phyloP scores from a whole-genome alignment of 1,140 invertebrate genomes.

The Neodiprion virginianus region DNA sequence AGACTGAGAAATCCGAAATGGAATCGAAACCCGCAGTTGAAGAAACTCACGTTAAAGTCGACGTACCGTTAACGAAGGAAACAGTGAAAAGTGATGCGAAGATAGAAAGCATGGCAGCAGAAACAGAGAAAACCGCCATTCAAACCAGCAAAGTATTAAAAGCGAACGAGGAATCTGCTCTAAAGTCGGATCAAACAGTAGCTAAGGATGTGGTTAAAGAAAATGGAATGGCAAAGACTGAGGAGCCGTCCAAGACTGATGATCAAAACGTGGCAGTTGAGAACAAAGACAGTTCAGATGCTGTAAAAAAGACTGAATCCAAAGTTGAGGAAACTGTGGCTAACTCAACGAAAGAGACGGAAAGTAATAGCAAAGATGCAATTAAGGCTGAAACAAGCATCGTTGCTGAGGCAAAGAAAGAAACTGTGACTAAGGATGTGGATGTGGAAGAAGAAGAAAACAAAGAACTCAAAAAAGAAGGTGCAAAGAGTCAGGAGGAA shows the following conservation, averaged over 20 bases:
- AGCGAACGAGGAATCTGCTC: not conserved
- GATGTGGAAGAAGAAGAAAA: constrained; percentile 2
- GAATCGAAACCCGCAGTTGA: not conserved
- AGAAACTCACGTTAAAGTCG: constrained; percentile 3
- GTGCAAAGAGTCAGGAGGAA: constrained; percentile 32
- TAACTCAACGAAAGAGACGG: not conserved
- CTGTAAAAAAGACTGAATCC: constrained; percentile 4
- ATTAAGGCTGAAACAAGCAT: not conserved
- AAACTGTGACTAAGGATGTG: not conserved
- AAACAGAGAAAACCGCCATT: not conserved
- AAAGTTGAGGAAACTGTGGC: not conserved
- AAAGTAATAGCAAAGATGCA: constrained; percentile 2
- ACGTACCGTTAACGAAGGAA: constrained; percentile 9
- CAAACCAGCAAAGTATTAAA: not conserved
- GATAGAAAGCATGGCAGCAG: constrained; percentile 15
- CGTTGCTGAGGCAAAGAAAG: constrained; percentile 16
- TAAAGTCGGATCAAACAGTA: constrained; percentile 12
- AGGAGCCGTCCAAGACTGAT: not conserved
- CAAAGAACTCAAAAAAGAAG: constrained; percentile 22
- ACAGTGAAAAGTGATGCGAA: constrained; percentile 17
- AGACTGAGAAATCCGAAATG: constrained; percentile 17
- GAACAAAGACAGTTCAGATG: constrained; percentile 18
- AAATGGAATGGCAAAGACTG: not conserved
- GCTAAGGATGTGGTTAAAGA: not conserved
- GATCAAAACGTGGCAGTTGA: constrained; percentile 20